Evolutionary conservation across 2,113 vertebrate species (phyloP).

Genomic region (Hippopotamus amphibius): DNA sequence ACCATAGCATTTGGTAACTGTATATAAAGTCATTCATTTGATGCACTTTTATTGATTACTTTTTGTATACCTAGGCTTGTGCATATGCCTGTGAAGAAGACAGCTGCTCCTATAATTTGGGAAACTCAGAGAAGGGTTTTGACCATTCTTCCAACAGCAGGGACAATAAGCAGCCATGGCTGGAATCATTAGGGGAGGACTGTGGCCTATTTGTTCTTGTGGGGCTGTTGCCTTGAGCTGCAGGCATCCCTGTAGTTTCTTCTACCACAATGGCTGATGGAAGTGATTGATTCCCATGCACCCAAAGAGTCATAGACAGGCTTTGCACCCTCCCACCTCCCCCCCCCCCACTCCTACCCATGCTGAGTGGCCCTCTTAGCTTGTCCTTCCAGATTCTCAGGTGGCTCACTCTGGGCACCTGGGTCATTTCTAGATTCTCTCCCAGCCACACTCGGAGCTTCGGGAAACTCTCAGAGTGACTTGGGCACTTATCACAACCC

Average conservation of each 20-base stretch:
- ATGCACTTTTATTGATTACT: not conserved
- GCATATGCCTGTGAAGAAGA: not conserved
- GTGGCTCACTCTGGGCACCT: not conserved
- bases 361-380: not conserved
- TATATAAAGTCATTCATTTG: not conserved
- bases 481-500: fast-evolving
- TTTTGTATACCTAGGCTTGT: not conserved
- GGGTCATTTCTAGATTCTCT: not conserved
- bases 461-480: not conserved
- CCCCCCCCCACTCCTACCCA: not conserved
- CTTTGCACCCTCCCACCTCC: not conserved
- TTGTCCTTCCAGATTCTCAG: not conserved
- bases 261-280: not conserved
- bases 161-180: not conserved
- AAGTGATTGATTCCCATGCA: not conserved
- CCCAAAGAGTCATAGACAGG: too few species aligned
- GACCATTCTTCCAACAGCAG: not conserved
- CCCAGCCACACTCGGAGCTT: not conserved
- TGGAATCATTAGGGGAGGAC: not conserved
- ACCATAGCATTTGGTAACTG: not conserved
- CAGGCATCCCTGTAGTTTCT: not conserved
- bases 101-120: not conserved
- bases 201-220: not conserved
- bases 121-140: not conserved
- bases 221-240: not conserved